phyloP scores from a whole-genome alignment of 2,888 invertebrate genomes.

The Eutolmus rufibarbis region DNA sequence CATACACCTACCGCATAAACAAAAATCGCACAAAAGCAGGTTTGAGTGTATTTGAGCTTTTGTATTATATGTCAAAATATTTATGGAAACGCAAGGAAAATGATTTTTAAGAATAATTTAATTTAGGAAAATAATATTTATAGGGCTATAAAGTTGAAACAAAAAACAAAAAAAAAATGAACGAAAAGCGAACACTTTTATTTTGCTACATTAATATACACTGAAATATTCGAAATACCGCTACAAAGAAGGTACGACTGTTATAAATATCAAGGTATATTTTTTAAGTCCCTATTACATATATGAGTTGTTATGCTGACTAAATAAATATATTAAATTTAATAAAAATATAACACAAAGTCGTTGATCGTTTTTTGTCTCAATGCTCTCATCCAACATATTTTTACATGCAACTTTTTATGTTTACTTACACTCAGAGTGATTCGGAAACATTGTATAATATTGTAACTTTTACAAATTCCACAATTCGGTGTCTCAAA shows the following conservation, averaged over 20 bases:
- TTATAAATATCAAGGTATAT: not conserved
- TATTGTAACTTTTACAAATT: too few relatives aligned
- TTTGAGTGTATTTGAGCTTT: not conserved
- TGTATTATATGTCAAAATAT: constrained; percentile 12
- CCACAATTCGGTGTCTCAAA: too few relatives aligned
- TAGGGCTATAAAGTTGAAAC: not conserved
- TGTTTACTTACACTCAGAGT: too few relatives aligned
- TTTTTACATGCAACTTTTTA: too few relatives aligned
- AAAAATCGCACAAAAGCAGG: too few relatives aligned
- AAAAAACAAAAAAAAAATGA: not conserved
- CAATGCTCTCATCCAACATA: too few relatives aligned
- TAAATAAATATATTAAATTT: constrained; percentile 27
- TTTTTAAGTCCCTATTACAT: not conserved
- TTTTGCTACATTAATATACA: constrained; percentile 6
- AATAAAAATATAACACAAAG: not conserved
- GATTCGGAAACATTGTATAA: too few relatives aligned
- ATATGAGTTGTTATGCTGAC: not conserved
- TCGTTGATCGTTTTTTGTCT: not conserved
- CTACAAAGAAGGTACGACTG: not conserved
- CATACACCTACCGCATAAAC: too few relatives aligned
- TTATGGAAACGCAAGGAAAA: not conserved
- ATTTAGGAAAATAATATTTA: constrained; percentile 1
- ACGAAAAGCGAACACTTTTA: not conserved
- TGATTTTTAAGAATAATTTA: not conserved
- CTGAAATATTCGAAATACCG: not conserved